Base-by-base conservation (phyloP, 2,888 invertebrate species). In the Leptopilina myrica region DNA sequence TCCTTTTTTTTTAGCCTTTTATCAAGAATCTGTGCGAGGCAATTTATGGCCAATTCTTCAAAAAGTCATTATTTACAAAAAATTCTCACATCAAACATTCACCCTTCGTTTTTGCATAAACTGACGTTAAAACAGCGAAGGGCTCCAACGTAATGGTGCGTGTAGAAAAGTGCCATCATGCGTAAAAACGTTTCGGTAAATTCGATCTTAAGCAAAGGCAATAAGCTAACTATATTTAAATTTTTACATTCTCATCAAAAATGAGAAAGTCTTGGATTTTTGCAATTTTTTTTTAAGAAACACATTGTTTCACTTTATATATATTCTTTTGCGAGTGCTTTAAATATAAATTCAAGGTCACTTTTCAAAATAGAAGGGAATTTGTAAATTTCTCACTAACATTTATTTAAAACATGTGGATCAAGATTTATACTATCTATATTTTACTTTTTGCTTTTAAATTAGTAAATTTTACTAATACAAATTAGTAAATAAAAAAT, bases 81-180 rank as follows among this genome's bases (percentile, higher is more conserved):
- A 59, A 56, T 73, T 73, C 73, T 59, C 14, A 73, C 56, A 40
- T 73, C n/a, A 73, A 79, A 81, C 79, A 80, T 77, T 53, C 82
- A 79, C 80, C 82, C 82, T 79, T 76, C 49, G 20, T 20, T 64
- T 49, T 33, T 15, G 56, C 53, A 73, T n/a, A 73, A 11, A 20
- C 20, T 59, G 15, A 20, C 20, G 20, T 62, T 59, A 81, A 81
- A 33, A 20, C 33, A 5, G 81, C 40, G 46, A 79, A 82, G 80
- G 82, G 81, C 81, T n/a, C 76, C 14, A 53, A 56, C 66, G 76
- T 82, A 86, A 87, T 86, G 84, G 76, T 79, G 82, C 82, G 43
- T 83, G 78, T 77, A 33, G 26, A 56, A 83, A 82, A 79, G 65
- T 53, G 76, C 78, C 66, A 67, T 77, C 73, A 49, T 81, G 78